phyloP scores from a whole-genome alignment of 1,140 invertebrate genomes.

The Cataglyphis hispanica region DNA sequence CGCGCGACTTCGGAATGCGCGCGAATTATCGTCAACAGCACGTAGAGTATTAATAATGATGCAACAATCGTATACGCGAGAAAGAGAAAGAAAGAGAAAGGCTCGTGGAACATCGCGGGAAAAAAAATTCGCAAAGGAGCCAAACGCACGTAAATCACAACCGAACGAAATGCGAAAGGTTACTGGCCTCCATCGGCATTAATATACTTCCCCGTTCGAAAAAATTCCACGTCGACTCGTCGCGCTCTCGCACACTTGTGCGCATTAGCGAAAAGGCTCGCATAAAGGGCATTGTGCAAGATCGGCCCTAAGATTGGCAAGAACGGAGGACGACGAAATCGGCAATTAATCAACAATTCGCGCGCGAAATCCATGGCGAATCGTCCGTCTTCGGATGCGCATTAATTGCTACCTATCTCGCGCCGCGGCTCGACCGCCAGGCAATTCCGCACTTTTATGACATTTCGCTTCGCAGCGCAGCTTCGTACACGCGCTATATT shows the following conservation, averaged over 20 bases:
- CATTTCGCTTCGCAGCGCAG: constrained; percentile 61
- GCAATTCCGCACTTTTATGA: constrained; percentile 73
- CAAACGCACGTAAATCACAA: constrained; percentile 12
- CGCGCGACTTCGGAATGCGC: constrained; percentile 18
- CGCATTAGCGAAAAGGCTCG: not conserved
- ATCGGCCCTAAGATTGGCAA: constrained; percentile 15
- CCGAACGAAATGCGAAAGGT: constrained; percentile 24
- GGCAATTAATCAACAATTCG: constrained; percentile 40
- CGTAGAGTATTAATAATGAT: constrained; percentile 35
- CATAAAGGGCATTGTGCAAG: constrained; percentile 31
- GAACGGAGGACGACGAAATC: constrained; percentile 48
- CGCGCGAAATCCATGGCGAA: constrained; percentile 24
- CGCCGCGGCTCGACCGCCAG: constrained; percentile 42
- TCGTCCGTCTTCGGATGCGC: constrained; percentile 37
- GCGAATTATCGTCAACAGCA: constrained; percentile 4
- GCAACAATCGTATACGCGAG: not conserved
- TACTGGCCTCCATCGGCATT: not conserved
- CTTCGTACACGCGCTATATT: not conserved
- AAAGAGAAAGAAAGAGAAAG: constrained; percentile 1
- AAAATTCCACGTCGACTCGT: not conserved
- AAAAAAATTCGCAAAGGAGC: not conserved
- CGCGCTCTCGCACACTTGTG: not conserved
- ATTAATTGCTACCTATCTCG: constrained; percentile 65
- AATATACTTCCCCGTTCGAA: not conserved
- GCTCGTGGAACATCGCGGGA: not conserved